These are phyloP conservation scores for Petrolisthes manimaculis DNA, from an alignment of 2,888 invertebrate species.

Conservation along the genomic window DNA sequence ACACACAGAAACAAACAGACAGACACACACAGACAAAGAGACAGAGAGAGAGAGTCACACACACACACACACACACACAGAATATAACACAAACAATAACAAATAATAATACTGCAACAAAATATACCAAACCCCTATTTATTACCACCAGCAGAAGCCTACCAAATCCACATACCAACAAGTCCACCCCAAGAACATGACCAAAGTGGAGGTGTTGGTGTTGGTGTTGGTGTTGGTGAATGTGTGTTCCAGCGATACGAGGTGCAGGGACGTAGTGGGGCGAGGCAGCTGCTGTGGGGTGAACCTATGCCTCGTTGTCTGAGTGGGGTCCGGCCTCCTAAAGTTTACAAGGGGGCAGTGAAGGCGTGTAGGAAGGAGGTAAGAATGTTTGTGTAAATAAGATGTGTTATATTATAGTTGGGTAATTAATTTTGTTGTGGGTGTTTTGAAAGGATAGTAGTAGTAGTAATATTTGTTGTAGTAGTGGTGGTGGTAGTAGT, in stretches of 20 bases:
- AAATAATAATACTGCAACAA: neutral
- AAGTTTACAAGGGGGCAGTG: neutral
- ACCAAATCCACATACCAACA: neutral
- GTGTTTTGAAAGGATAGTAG: too few relatives aligned
- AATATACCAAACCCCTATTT: neutral
- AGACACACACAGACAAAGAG: neutral
- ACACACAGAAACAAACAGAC: neutral
- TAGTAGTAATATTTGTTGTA: too few relatives aligned
- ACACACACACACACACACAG: neutral
- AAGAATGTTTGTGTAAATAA: neutral
- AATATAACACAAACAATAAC: neutral
- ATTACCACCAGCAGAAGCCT: neutral
- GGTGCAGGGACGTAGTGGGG: too few relatives aligned
- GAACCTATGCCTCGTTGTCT: neutral
- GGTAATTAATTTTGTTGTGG: too few relatives aligned
- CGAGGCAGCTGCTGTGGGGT: neutral
- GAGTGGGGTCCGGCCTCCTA: neutral
- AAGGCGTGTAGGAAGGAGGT: neutral
- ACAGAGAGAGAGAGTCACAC: constrained; percentile 12
- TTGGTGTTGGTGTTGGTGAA: neutral
- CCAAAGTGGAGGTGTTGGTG: neutral
- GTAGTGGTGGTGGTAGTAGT: too few relatives aligned
- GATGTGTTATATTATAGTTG: too few relatives aligned
- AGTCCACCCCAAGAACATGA: neutral
- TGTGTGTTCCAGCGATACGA: neutral